A percentile compares a stretch with the other conserved stretches of the same genome.
Conservation (phyloP, 2,797 vertebrate genomes). For the Mallotus villosus region DNA sequence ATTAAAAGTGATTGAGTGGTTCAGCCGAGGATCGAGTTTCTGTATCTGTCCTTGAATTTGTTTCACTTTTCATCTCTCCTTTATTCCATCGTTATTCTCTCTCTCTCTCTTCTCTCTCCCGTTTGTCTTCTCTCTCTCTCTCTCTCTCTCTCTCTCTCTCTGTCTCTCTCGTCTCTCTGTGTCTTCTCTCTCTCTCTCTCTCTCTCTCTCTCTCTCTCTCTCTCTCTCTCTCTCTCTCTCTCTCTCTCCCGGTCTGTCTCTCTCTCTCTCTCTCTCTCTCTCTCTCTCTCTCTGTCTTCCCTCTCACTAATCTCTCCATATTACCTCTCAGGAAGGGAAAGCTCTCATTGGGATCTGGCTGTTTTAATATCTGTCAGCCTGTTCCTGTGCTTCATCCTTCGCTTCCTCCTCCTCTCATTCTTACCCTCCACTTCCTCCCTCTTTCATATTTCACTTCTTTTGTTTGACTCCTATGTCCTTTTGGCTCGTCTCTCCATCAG, state of each 20-base stretch:
- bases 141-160: background rate
- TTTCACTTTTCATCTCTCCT: too few relatives aligned
- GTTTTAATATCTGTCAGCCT: conserved; percentile 83
- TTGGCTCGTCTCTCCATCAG: conserved; percentile 67
- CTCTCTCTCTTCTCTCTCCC: too few relatives aligned
- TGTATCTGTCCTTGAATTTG: too few relatives aligned
- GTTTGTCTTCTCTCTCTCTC: background rate
- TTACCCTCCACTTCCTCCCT: conserved; percentile 75
- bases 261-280: background rate
- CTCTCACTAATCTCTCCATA: conserved; percentile 77
- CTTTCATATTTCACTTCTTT: conserved; percentile 75
- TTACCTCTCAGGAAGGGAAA: conserved; percentile 77
- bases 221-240: background rate
- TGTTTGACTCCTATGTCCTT: conserved; percentile 80
- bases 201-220: background rate
- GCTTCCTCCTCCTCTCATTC: conserved; percentile 68
- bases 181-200: background rate
- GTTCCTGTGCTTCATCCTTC: conserved; percentile 77
- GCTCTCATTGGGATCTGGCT: conserved; percentile 69
- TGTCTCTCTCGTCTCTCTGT: background rate
- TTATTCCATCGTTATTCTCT: too few relatives aligned
- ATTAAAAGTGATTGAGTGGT: too few relatives aligned
- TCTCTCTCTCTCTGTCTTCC: conserved; percentile 4
- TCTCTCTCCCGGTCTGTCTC: too few relatives aligned
- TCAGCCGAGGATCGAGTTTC: too few relatives aligned